Evolutionary conservation across 2,113 vertebrate species (phyloP).

Genomic region (Anhinga rufa): DNA sequence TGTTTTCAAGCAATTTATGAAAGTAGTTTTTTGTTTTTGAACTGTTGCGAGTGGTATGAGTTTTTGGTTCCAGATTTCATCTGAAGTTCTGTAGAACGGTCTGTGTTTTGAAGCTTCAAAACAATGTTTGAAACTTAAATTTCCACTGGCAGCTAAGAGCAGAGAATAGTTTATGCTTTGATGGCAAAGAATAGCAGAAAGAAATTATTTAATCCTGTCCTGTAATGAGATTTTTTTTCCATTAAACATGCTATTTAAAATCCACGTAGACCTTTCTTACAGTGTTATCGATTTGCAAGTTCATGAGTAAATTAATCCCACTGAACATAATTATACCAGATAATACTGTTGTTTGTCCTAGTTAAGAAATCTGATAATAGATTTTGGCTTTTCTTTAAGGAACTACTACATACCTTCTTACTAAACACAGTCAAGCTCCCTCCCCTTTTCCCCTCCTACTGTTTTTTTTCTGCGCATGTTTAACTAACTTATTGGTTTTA

Average conservation of each 20-base stretch:
- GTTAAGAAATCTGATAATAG: neutral
- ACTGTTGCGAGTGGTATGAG: neutral
- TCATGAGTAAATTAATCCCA: neutral
- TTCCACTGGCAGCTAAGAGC: neutral
- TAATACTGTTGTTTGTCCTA: neutral
- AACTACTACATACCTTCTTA: neutral
- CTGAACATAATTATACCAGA: neutral
- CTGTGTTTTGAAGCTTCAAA: neutral
- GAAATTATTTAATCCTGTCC: neutral
- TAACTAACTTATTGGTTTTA: neutral
- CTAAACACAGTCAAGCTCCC: neutral
- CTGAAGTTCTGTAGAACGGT: neutral
- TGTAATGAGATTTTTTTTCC: neutral
- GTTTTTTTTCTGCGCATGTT: neutral
- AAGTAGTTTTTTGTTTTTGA: constrained; percentile 38
- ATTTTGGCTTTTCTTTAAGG: neutral
- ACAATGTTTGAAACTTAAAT: neutral
- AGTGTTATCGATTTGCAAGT: neutral
- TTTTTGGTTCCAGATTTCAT: constrained; percentile 18
- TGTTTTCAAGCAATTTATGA: constrained; percentile 41
- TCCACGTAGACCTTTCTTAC: neutral
- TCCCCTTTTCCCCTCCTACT: neutral
- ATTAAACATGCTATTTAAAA: neutral
- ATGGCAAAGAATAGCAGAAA: neutral
- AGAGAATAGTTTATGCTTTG: neutral